A percentile compares a stretch with the other conserved stretches of the same genome.
These are phyloP conservation scores for Leptopilina drosophilae DNA, from an alignment of 2,888 invertebrate species.

Conservation along the genomic window DNA sequence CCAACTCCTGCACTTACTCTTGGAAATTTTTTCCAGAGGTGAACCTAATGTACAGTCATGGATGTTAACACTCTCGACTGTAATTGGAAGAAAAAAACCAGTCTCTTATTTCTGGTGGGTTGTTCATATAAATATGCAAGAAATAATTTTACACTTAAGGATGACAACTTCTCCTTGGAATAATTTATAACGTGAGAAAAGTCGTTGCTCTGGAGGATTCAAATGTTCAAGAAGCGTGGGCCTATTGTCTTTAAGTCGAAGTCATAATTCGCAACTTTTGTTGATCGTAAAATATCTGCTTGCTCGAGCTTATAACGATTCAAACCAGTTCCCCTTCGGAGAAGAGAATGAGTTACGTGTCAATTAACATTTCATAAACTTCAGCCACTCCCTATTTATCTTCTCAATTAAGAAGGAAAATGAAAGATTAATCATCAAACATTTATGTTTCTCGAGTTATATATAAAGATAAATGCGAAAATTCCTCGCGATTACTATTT, in stretches of 20 bases:
- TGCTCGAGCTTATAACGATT: conserved; percentile 12
- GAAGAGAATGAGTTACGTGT: conserved; percentile 12
- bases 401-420: conserved; percentile 23
- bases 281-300: conserved; percentile 25
- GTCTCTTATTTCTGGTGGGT: not conserved
- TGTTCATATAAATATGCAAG: conserved; percentile 20
- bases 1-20: conserved; percentile 28
- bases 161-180: conserved; percentile 25
- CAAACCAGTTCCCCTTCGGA: conserved; percentile 10
- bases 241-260: conserved; percentile 18
- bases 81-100: conserved; percentile 11
- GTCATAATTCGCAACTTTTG: conserved; percentile 24
- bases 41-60: too few species aligned
- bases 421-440: conserved; percentile 20
- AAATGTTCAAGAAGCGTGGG: conserved; percentile 22
- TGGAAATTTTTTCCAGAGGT: not conserved
- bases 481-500: too few species aligned
- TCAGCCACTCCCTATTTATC: conserved; percentile 22
- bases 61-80: not conserved
- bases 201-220: not conserved
- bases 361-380: conserved; percentile 38
- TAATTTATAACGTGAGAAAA: conserved; percentile 13
- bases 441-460: not conserved
- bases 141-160: conserved; percentile 35
- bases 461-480: not conserved